A percentile compares a stretch with the other conserved stretches of the same genome.
These are phyloP conservation scores for Sander vitreus DNA, from an alignment of 2,113 vertebrate species.

Conservation along the genomic window DNA sequence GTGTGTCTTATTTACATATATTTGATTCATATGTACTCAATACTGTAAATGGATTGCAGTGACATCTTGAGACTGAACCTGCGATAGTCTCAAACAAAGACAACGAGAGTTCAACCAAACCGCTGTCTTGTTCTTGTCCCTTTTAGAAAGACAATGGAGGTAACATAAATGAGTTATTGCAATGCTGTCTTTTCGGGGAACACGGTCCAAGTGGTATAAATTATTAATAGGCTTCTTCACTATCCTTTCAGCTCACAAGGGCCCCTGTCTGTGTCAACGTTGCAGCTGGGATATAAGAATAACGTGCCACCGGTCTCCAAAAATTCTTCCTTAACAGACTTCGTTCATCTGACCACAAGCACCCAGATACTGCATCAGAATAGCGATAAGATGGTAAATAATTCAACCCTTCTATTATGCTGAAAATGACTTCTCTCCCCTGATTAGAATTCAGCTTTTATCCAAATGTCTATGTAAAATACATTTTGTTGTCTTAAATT, in stretches of 20 bases:
- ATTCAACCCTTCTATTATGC: slow-evolving; percentile 14
- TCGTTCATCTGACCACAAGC: slow-evolving; percentile 2
- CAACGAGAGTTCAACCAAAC: slow-evolving; percentile 10
- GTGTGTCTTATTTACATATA: neutral
- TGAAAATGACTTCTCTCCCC: slow-evolving; percentile 3
- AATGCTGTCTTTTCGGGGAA: slow-evolving; percentile 67
- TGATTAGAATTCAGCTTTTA: slow-evolving; percentile 18
- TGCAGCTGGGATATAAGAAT: slow-evolving; percentile 64
- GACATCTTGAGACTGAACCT: slow-evolving; percentile 6
- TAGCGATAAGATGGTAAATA: slow-evolving; percentile 14
- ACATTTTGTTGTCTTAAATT: slow-evolving; percentile 8
- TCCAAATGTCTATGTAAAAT: neutral
- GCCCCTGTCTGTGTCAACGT: slow-evolving; percentile 61
- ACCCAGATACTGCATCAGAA: slow-evolving; percentile 32
- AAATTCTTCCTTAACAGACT: slow-evolving; percentile 26
- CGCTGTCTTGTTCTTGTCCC: slow-evolving; percentile 36
- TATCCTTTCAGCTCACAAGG: slow-evolving; percentile 73
- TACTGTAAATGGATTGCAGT: neutral
- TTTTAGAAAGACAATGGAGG: slow-evolving; percentile 55
- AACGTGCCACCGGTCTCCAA: slow-evolving; percentile 38
- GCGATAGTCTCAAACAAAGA: slow-evolving; percentile 9
- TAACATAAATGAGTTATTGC: slow-evolving; percentile 75
- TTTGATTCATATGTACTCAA: neutral
- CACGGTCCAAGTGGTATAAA: slow-evolving; percentile 69
- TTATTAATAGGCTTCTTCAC: slow-evolving; percentile 76